phyloP scores from a whole-genome alignment of 1,140 invertebrate species.

The Psilanteris sp. region DNA sequence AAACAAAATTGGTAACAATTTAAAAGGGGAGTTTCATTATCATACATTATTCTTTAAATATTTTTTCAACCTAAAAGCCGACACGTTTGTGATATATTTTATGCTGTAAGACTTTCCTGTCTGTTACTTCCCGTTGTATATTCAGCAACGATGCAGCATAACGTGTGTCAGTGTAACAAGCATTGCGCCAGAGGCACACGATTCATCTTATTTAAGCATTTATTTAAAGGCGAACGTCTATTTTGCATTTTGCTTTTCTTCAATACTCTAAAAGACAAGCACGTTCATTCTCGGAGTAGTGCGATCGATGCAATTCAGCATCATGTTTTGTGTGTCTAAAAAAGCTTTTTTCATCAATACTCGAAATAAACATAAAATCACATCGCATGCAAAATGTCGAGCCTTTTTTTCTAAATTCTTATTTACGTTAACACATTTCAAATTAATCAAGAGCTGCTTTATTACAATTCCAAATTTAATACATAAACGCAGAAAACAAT shows the following conservation, averaged over 20 bases:
- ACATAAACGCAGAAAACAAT: too few species aligned
- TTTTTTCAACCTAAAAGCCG: conserved; percentile 13
- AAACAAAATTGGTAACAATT: too few species aligned
- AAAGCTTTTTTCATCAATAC: too few species aligned
- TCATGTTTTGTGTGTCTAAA: conserved; percentile 71
- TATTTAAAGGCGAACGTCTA: conserved; percentile 18
- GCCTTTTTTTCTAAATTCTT: too few species aligned
- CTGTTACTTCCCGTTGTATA: conserved; percentile 5
- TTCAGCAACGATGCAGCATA: not conserved
- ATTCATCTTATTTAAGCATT: conserved; percentile 4
- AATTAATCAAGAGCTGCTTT: too few species aligned
- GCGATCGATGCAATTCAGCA: conserved; percentile 46
- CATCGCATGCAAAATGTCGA: too few species aligned
- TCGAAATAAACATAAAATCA: too few species aligned
- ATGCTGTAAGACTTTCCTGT: conserved; percentile 17
- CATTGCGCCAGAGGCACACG: not conserved
- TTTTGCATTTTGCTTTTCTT: conserved; percentile 16
- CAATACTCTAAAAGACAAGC: conserved; percentile 11
- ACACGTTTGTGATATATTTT: conserved; percentile 17
- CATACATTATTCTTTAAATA: too few species aligned
- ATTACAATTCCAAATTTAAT: too few species aligned
- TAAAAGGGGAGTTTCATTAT: too few species aligned
- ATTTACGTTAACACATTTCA: too few species aligned
- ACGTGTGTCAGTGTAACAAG: conserved; percentile 17
- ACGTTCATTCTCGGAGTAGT: not conserved